Percentiles rank a stretch among this genome's conserved stretches.
Conservation (phyloP, 2,888 invertebrate species). For the Acleris sparsana region DNA sequence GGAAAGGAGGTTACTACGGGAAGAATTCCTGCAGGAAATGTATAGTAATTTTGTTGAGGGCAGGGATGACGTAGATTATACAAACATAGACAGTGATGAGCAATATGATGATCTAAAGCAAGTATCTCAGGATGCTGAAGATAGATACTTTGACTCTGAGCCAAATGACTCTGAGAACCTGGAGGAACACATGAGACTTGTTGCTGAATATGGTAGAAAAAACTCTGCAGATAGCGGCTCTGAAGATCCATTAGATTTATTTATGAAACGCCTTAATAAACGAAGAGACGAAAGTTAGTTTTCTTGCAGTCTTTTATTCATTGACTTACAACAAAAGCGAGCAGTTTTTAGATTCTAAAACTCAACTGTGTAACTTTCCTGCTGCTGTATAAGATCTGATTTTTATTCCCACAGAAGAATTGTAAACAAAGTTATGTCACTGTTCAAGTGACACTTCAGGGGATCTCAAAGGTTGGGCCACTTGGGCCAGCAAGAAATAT, state of each 20-base stretch:
- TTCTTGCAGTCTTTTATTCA: slow-evolving; percentile 8
- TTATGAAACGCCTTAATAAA: slow-evolving; percentile 85
- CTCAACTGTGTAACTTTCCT: too few relatives aligned
- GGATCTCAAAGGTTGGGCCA: too few relatives aligned
- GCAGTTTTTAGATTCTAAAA: too few relatives aligned
- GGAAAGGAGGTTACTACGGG: slow-evolving; percentile 86
- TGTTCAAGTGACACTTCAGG: too few relatives aligned
- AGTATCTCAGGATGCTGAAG: slow-evolving; percentile 90
- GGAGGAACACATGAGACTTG: slow-evolving; percentile 70
- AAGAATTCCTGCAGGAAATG: slow-evolving; percentile 94
- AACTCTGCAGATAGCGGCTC: slow-evolving; percentile 47
- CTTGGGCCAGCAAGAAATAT: too few relatives aligned
- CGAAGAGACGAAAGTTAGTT: slow-evolving; percentile 41
- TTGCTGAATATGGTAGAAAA: slow-evolving; percentile 63
- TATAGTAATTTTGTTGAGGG: slow-evolving; percentile 93
- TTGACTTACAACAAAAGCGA: not conserved
- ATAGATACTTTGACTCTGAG: slow-evolving; percentile 95
- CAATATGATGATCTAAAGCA: slow-evolving; percentile 90
- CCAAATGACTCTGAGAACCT: slow-evolving; percentile 83
- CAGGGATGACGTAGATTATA: slow-evolving; percentile 94
- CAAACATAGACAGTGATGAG: slow-evolving; percentile 90
- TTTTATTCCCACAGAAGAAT: too few relatives aligned
- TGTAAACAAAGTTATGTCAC: too few relatives aligned
- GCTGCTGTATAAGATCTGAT: too few relatives aligned
- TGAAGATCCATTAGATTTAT: slow-evolving; percentile 89